Conservation (phyloP, 2,797 vertebrate species). For the Eidolon dupreanum region DNA sequence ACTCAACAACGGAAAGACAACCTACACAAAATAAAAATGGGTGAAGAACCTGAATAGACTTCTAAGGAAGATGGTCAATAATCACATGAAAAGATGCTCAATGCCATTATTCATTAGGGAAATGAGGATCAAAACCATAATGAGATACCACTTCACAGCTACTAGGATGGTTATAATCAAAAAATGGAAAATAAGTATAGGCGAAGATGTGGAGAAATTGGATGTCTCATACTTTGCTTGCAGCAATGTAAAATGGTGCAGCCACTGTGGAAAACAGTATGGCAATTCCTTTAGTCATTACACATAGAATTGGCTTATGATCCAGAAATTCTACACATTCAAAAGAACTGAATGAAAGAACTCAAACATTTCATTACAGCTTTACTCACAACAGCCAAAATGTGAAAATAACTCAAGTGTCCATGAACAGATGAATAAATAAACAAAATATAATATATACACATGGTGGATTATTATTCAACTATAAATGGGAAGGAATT, state of each 20-base stretch:
- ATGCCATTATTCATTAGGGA: background rate
- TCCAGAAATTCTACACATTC: background rate
- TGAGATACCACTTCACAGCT: background rate
- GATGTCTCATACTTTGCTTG: background rate
- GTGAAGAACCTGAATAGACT: background rate
- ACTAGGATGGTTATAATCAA: background rate
- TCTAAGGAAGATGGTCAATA: background rate
- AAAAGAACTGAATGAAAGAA: background rate
- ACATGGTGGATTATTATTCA: background rate
- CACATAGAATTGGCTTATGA: background rate
- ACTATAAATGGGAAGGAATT: background rate
- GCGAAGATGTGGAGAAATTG: background rate
- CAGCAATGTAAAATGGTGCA: background rate
- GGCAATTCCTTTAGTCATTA: background rate
- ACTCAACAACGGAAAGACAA: background rate
- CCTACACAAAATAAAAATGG: background rate
- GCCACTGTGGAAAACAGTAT: background rate
- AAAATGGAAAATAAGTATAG: background rate
- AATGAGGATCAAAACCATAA: background rate
- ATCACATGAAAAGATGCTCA: background rate
- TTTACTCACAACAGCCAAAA: background rate
- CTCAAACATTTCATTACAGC: background rate
- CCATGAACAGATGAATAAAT: background rate
- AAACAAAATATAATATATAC: background rate
- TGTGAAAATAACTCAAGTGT: background rate